Evolutionary conservation across 2,113 vertebrate genomes (phyloP).

Genomic region (Mionectes macconnelli): DNA sequence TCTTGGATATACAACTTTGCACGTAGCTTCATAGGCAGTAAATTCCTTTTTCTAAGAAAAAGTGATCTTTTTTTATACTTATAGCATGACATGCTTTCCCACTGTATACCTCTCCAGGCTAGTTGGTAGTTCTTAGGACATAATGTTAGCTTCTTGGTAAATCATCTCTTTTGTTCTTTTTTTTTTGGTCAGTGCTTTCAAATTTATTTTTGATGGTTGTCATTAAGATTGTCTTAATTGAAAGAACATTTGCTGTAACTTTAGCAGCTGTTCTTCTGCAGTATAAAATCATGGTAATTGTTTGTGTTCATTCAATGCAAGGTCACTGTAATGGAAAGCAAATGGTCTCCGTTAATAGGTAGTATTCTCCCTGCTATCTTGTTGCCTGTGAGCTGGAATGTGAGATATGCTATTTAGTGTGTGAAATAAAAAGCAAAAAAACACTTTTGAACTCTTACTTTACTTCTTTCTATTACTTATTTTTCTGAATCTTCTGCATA

Average conservation of each 20-base stretch:
- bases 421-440: background rate
- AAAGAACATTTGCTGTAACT: conserved; percentile 66
- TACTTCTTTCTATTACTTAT: background rate
- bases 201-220: conserved; percentile 50
- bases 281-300: conserved; percentile 44
- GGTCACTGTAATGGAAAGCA: conserved; percentile 36
- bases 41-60: background rate
- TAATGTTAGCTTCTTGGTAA: conserved; percentile 44
- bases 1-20: background rate
- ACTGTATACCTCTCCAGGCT: background rate
- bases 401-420: background rate
- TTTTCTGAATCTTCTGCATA: background rate
- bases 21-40: background rate
- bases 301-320: conserved; percentile 40
- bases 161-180: background rate
- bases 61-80: background rate
- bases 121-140: background rate
- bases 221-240: conserved; percentile 68
- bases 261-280: conserved; percentile 53
- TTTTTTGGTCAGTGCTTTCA: background rate
- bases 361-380: background rate
- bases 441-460: background rate
- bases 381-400: background rate
- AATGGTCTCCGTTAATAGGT: conserved; percentile 50
- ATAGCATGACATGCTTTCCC: background rate